phyloP scores from a whole-genome alignment of 2,888 invertebrate species.

The Himalopsyche tibetana region DNA sequence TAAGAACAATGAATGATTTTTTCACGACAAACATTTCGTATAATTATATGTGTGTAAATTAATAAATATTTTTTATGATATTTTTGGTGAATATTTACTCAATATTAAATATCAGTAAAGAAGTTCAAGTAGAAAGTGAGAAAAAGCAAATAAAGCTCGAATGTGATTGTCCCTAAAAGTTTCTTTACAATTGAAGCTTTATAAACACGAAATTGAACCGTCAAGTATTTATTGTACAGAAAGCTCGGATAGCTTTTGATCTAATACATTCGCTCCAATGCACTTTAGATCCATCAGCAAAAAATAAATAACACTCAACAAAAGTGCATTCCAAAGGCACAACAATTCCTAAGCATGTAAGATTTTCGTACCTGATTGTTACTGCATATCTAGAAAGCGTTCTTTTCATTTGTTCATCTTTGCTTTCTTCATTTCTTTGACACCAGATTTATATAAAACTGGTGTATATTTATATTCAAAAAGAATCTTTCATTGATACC shows the following conservation, averaged over 20 bases:
- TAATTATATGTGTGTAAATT: too few species aligned
- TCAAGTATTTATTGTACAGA: slow-evolving; percentile 43
- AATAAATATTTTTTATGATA: too few species aligned
- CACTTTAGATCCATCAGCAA: slow-evolving; percentile 45
- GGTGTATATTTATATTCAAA: too few species aligned
- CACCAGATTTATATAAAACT: too few species aligned
- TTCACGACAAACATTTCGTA: too few species aligned
- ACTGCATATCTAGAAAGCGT: background rate
- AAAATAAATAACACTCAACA: slow-evolving; percentile 4
- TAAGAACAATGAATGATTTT: too few species aligned
- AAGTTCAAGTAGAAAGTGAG: too few species aligned
- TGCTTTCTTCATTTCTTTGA: too few species aligned
- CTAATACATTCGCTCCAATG: slow-evolving; percentile 47
- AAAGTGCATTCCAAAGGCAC: background rate
- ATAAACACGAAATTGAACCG: slow-evolving; percentile 60
- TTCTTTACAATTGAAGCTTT: slow-evolving; percentile 28
- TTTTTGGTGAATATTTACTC: too few species aligned
- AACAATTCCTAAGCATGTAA: background rate
- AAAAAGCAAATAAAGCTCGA: background rate
- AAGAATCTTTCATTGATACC: too few species aligned
- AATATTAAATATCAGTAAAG: too few species aligned
- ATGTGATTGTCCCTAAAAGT: background rate
- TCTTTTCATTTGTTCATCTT: background rate
- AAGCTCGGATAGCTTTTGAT: slow-evolving; percentile 48
- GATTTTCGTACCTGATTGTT: background rate